A percentile compares a stretch with the other conserved stretches of the same genome.
Conservation (phyloP, 2,797 vertebrate species). For the Mionectes olivaceus region DNA sequence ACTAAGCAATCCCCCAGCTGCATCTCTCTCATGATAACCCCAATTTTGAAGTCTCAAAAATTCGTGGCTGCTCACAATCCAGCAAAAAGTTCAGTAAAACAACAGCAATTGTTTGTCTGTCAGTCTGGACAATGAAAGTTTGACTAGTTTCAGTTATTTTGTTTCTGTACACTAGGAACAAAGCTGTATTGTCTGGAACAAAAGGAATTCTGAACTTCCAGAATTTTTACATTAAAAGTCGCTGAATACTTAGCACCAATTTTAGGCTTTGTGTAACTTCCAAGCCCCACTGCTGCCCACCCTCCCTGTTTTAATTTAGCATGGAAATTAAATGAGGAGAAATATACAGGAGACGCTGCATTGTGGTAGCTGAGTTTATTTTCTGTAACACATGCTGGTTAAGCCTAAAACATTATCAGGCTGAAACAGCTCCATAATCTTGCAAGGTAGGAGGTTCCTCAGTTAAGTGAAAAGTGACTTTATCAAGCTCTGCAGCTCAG, state of each 20-base stretch:
- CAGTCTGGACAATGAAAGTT: constrained; percentile 46
- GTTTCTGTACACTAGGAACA: constrained; percentile 34
- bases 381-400: background rate
- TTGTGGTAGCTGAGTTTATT: background rate
- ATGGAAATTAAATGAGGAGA: background rate
- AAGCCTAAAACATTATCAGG: constrained; percentile 43
- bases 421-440: constrained; percentile 50
- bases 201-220: constrained; percentile 54
- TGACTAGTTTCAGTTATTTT: constrained; percentile 57
- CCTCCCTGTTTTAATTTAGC: background rate
- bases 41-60: background rate
- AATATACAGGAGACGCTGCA: background rate
- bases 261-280: background rate
- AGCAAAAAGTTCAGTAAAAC: background rate
- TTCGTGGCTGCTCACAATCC: background rate
- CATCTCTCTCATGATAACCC: background rate
- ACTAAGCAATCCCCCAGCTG: background rate
- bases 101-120: constrained; percentile 1
- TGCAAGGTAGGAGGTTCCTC: constrained; percentile 56
- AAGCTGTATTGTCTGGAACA: constrained; percentile 58
- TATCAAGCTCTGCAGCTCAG: constrained; percentile 50
- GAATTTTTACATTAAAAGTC: constrained; percentile 46
- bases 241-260: constrained; percentile 8
- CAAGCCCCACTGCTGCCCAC: background rate
- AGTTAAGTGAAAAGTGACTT: constrained; percentile 40